Base-by-base conservation (phyloP, 2,888 invertebrate genomes). In the Dermolepida albohirtum region DNA sequence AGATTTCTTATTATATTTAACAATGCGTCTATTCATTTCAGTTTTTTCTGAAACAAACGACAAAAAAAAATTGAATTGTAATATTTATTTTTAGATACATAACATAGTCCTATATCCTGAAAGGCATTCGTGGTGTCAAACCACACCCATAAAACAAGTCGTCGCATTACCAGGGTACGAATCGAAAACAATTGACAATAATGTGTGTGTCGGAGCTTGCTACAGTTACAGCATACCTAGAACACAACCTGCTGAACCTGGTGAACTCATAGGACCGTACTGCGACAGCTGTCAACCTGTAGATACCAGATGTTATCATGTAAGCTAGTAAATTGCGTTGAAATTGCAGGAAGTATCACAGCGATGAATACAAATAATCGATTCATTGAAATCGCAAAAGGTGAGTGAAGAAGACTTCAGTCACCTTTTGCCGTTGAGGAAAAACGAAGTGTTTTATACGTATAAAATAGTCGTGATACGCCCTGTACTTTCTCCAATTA, bases 281-380 rank as follows among this genome's bases (percentile, higher is more conserved):
- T 90, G 90, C 78, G 90, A 90, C 79, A 89, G 90, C 69, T 90
- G 90, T 75, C 89, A 90, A 77, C 90, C 90, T 0, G 84, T 87
- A 0, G 86, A 86, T 70, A 87, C 88, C 40, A 84, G 87, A 71
- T 90, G 90, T 87, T 89, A 88, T 75, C 89, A 89, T 76, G 90
- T 89, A 81, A 81, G 84, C 77, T 8, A 6, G 10, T 39, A n/a
- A 51, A 51, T 29, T 27, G 7, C 10, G 5, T 12, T 29, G 27
- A 8, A 11, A 41, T 1, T 34, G 40, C 27, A 34, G 34, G 8
- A 34, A 11, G 22, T 34, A 29, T 27, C 22, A 43, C 17, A 5
- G 5, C 7, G 41, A 57, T 10, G 5, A 39, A 8, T 22, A 55
- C n/a, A n/a, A n/a, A n/a, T n/a, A n/a, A n/a, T n/a, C n/a, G n/a